Percentiles rank a stretch among this genome's conserved stretches.
Evolutionary conservation across 2,113 vertebrate genomes (phyloP).

Genomic region (Pogona vitticeps): DNA sequence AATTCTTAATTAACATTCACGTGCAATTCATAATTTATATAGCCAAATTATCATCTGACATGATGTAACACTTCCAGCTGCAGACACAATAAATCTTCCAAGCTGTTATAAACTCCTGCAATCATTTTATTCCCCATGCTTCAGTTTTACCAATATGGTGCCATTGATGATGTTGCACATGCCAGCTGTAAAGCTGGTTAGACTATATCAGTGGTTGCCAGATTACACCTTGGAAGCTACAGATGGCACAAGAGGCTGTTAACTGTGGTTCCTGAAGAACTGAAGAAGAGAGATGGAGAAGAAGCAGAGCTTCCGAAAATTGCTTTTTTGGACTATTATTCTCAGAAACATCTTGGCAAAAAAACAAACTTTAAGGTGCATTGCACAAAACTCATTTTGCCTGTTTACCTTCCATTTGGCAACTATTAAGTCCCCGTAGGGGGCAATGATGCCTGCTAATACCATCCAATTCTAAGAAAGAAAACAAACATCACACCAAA

Average conservation of each 20-base stretch:
- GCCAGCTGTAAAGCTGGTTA: not conserved
- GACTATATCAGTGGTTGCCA: not conserved
- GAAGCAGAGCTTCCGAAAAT: not conserved
- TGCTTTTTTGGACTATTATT: no score
- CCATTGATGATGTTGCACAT: not conserved
- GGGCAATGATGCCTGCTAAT: no score
- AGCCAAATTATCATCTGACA: conserved; percentile 29
- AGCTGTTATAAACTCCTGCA: conserved; percentile 20
- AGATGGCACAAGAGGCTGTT: not conserved
- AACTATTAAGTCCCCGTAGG: no score
- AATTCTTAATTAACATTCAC: conserved; percentile 40
- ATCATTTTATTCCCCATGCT: not conserved
- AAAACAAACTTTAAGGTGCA: no score
- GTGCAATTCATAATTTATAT: conserved; percentile 14
- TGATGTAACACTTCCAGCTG: conserved; percentile 24
- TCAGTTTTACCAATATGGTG: conserved; percentile 23
- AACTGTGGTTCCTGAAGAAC: not conserved
- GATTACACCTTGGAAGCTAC: not conserved
- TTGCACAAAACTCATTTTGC: no score
- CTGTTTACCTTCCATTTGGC: no score
- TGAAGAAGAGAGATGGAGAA: not conserved
- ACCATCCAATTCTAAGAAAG: no score
- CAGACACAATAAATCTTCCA: conserved; percentile 33
- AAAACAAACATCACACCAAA: no score
- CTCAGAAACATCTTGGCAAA: no score